Base-by-base conservation (phyloP, 2,888 invertebrate species). In the Scaptomyza flava region DNA sequence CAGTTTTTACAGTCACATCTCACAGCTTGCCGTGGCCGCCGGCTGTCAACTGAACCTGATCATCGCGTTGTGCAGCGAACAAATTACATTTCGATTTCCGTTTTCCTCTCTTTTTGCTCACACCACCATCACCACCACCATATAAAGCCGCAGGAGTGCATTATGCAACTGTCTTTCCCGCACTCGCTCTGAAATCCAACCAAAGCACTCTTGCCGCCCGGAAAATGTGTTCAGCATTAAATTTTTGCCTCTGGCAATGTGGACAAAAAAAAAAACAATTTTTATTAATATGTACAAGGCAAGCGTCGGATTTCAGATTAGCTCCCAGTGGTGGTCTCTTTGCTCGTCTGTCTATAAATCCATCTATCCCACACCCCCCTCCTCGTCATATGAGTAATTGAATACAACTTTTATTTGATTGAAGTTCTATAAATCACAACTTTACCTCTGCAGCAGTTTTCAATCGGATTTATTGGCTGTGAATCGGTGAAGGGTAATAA, bases 41-140 rank as follows among this genome's bases (percentile, higher is more conserved):
- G 60, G 84, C 79, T 81, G 84, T 81, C 84, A 83, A 67, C 70
- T 75, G 64, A 52, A 50, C 46, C 66, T 79, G 79, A 76, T 73
- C 76, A 68, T 60, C 68, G 68, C 62, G 66, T 69, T 72, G 69
- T 69, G 65, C 77, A 77, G 62, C 66, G 70, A 78, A 67, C 79
- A 81, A 84, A 81, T 81, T 81, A 81, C 84, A 81, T 84, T 84
- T 81, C 84, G 81, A 84, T 81, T 84, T 84, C 77, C 74, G 81
- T 73, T 70, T 68, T 66, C 63, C 66, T 60, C 53, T 52, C 43
- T 53, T 20, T 59, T 20, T 31, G 8, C 12, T 2, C 3, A 47
- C 27, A 23, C 14, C 17, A 7, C 11, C 3, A 27, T 11, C 20
- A 11, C 17, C 38, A 36, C 11, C 3, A 30, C 34, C 33, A n/a